Evolutionary conservation across 2,888 invertebrate species (phyloP).

Genomic region (Atherix ibis): DNA sequence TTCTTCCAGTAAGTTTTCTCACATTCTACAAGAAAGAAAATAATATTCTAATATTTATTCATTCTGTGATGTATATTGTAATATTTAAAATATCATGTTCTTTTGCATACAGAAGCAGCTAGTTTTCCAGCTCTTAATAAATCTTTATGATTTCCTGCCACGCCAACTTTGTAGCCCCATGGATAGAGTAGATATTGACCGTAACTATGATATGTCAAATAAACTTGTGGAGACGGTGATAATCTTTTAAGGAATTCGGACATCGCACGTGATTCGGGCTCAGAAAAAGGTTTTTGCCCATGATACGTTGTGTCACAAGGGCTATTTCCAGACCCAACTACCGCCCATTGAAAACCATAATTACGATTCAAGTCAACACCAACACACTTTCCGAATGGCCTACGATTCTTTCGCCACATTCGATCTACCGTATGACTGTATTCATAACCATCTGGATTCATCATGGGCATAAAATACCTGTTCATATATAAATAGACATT

Average conservation of each 20-base stretch:
- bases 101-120: no score
- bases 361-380: conserved; percentile 77
- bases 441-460: conserved; percentile 77
- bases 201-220: conserved; percentile 48
- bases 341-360: conserved; percentile 75
- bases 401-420: conserved; percentile 68
- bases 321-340: conserved; percentile 59
- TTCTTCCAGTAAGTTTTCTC: no score
- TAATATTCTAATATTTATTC: no score
- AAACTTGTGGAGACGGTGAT: conserved; percentile 43
- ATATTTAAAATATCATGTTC: no score
- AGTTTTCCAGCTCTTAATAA: conserved; percentile 43
- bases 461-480: conserved; percentile 46
- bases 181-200: conserved; percentile 64
- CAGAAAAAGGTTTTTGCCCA: conserved; percentile 62
- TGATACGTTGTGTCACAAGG: conserved; percentile 70
- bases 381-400: conserved; percentile 37
- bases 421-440: conserved; percentile 64
- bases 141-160: conserved; percentile 50
- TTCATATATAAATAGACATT: no score
- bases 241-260: conserved; percentile 35
- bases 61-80: no score
- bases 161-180: conserved; percentile 56
- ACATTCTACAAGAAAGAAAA: no score
- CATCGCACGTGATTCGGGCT: conserved; percentile 63